Evolutionary conservation across 2,113 vertebrate genomes (phyloP).

Genomic region (Echinops telfairi): DNA sequence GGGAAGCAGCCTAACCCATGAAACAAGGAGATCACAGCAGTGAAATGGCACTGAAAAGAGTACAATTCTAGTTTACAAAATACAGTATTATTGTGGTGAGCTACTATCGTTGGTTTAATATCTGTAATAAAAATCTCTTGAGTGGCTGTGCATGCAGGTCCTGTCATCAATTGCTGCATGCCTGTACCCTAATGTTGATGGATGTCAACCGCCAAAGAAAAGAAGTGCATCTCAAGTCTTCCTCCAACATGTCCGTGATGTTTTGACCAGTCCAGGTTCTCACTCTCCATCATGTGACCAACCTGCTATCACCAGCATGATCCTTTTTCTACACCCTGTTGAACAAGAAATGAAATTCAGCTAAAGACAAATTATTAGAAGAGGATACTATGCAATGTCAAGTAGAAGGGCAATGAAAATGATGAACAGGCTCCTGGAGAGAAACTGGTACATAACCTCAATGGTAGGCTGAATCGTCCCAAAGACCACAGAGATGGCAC

Average conservation of each 20-base stretch:
- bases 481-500: background rate
- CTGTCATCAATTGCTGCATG: background rate
- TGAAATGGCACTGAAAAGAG: background rate
- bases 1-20: background rate
- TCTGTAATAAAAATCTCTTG: background rate
- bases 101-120: background rate
- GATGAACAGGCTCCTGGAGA: background rate
- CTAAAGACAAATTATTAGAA: background rate
- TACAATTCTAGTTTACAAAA: background rate
- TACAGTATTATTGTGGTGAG: background rate
- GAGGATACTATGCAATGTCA: background rate
- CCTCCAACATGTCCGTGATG: background rate
- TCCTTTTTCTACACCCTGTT: background rate
- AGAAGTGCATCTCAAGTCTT: background rate
- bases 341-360: background rate
- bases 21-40: background rate
- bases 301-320: background rate
- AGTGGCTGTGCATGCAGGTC: background rate
- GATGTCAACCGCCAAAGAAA: background rate
- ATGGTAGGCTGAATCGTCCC: background rate
- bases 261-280: background rate
- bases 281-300: background rate
- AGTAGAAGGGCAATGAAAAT: background rate
- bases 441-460: background rate
- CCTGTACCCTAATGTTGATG: background rate